Percentiles rank a stretch among this genome's conserved stretches.
These are phyloP conservation scores for Mungos mungo DNA, from an alignment of 2,113 vertebrate species.

Conservation along the genomic window DNA sequence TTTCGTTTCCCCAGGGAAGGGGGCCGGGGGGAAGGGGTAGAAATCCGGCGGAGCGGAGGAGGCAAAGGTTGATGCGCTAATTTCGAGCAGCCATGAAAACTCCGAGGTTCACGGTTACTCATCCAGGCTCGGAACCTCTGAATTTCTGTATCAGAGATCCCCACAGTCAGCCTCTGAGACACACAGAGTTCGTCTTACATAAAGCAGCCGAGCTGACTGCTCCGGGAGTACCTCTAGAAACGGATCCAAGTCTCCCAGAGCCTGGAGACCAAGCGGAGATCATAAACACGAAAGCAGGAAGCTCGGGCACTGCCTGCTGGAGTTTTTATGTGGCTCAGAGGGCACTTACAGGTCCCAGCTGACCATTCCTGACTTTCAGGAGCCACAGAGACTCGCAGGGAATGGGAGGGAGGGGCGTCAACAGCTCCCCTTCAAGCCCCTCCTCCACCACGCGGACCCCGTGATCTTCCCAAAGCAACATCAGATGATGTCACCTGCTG, in stretches of 20 bases:
- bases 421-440: background rate
- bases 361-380: background rate
- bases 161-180: background rate
- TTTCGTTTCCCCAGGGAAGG: background rate
- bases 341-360: background rate
- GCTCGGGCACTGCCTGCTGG: too few species aligned
- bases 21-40: accelerated
- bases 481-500: background rate
- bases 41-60: accelerated
- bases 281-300: background rate
- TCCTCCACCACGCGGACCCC: background rate
- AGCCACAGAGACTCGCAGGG: background rate
- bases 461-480: background rate
- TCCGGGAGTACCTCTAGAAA: conserved; percentile 33
- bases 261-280: background rate
- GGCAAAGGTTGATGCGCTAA: background rate
- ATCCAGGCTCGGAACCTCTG: background rate
- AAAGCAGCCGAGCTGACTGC: background rate
- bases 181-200: background rate
- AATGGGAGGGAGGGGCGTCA: background rate
- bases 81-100: background rate
- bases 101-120: background rate
- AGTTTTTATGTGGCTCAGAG: background rate
- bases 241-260: conserved; percentile 17
- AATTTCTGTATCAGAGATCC: background rate